Percentiles rank a stretch among this genome's conserved stretches.
Evolutionary conservation across 1,140 invertebrate genomes (phyloP).

Genomic region (Brachionus plicatilis): DNA sequence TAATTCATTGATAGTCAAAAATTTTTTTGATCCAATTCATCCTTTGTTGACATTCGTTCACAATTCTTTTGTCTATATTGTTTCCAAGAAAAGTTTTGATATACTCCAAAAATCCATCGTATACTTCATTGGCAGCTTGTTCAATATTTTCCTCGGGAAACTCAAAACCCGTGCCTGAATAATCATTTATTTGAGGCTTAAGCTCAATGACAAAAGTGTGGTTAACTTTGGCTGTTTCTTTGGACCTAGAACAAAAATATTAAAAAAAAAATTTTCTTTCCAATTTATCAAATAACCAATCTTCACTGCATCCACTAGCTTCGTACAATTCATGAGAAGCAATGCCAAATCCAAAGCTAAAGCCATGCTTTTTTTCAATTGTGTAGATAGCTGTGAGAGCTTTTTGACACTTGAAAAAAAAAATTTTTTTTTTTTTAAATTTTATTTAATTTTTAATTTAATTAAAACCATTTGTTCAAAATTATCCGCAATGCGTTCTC

Average conservation of each 20-base stretch:
- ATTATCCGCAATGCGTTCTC: background rate
- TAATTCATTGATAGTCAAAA: no score
- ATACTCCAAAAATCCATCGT: constrained; percentile 21
- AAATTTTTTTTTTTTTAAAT: background rate
- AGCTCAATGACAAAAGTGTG: constrained; percentile 36
- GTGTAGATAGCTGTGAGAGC: background rate
- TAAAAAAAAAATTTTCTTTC: no score
- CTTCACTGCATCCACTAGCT: constrained; percentile 35
- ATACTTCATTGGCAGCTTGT: background rate
- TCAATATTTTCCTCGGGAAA: background rate
- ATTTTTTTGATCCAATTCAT: background rate
- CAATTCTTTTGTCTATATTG: background rate
- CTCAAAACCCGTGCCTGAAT: background rate
- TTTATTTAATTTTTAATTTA: background rate
- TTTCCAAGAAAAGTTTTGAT: background rate
- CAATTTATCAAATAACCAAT: background rate
- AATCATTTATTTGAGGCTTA: background rate
- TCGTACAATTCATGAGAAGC: constrained; percentile 29
- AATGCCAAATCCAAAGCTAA: constrained; percentile 7
- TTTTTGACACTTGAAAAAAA: constrained; percentile 8
- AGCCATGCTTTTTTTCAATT: constrained; percentile 9
- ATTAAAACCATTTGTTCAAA: background rate
- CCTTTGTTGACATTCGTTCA: background rate
- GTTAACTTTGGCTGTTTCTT: constrained; percentile 21
- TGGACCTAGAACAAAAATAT: background rate